Conservation (phyloP, 2,797 vertebrate species). For the Amphiprion clarkii region DNA sequence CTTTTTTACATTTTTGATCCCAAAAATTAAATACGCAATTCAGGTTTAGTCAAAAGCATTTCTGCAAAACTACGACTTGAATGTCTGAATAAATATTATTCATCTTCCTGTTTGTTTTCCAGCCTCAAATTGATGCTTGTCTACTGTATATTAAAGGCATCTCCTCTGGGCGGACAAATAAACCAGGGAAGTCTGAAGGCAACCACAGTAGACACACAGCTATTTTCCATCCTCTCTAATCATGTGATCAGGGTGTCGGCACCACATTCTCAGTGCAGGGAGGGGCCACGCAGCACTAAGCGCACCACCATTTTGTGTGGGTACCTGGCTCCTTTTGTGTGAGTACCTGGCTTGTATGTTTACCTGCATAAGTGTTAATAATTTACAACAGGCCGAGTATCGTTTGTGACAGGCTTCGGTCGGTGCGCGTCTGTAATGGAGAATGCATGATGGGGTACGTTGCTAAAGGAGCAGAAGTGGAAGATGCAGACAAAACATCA, state of each 20-base stretch:
- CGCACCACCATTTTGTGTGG: conserved; percentile 87
- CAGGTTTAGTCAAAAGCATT: not conserved
- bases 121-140: not conserved
- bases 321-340: conserved; percentile 85
- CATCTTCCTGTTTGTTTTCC: conserved; percentile 35
- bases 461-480: conserved; percentile 52
- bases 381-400: conserved; percentile 32
- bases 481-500: conserved; percentile 65
- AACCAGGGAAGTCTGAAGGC: conserved; percentile 66
- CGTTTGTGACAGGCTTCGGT: conserved; percentile 36
- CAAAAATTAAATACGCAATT: conserved; percentile 1
- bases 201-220: conserved; percentile 66
- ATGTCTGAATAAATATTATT: conserved; percentile 22
- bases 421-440: not conserved
- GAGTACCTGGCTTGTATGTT: conserved; percentile 82
- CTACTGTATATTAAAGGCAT: conserved; percentile 54
- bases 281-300: conserved; percentile 74
- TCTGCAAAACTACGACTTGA: not conserved
- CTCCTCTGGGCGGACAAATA: conserved; percentile 48
- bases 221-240: conserved; percentile 77
- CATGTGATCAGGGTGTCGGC: conserved; percentile 84
- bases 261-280: conserved; percentile 75
- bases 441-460: conserved; percentile 21
- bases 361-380: conserved; percentile 71
- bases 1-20: not conserved